Percentiles rank a stretch among this genome's conserved stretches.
Conservation (phyloP, 2,888 invertebrate genomes). For the Willowsia nigromaculata region DNA sequence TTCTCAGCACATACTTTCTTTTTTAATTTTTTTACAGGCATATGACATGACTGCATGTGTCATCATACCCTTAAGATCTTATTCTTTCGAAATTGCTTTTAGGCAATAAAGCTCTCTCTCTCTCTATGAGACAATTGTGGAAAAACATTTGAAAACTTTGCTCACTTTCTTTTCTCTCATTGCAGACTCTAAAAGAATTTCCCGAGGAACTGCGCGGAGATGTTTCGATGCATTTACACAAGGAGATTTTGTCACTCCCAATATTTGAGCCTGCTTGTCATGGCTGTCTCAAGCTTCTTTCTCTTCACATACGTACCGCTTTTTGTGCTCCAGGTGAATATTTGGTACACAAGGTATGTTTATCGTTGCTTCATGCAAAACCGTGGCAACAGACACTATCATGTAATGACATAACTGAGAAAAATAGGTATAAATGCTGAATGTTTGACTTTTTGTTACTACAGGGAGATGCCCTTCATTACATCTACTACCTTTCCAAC, state of each 20-base stretch:
- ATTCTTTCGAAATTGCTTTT: background rate
- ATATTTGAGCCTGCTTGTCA: conserved; percentile 97
- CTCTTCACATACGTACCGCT: conserved; percentile 94
- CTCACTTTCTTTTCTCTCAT: conserved; percentile 79
- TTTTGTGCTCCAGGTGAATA: conserved; percentile 98
- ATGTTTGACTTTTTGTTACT: no score
- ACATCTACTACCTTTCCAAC: conserved; percentile 97
- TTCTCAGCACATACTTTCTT: background rate
- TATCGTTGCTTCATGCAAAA: no score
- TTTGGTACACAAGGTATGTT: conserved; percentile 87
- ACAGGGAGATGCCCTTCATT: conserved; percentile 92
- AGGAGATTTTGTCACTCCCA: conserved; percentile 95
- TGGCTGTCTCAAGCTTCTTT: conserved; percentile 94
- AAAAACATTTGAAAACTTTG: no score
- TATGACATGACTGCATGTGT: background rate
- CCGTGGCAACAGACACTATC: no score
- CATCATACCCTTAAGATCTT: background rate
- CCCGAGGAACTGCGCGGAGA: conserved; percentile 97
- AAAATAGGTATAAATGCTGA: no score
- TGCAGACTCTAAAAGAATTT: conserved; percentile 94
- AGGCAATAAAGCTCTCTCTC: background rate
- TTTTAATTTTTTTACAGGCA: background rate
- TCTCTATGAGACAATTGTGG: no score
- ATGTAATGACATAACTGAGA: no score
- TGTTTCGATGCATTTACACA: conserved; percentile 96